A percentile compares a stretch with the other conserved stretches of the same genome.
Conservation (phyloP, 2,113 vertebrate genomes). For the Martes martes region DNA sequence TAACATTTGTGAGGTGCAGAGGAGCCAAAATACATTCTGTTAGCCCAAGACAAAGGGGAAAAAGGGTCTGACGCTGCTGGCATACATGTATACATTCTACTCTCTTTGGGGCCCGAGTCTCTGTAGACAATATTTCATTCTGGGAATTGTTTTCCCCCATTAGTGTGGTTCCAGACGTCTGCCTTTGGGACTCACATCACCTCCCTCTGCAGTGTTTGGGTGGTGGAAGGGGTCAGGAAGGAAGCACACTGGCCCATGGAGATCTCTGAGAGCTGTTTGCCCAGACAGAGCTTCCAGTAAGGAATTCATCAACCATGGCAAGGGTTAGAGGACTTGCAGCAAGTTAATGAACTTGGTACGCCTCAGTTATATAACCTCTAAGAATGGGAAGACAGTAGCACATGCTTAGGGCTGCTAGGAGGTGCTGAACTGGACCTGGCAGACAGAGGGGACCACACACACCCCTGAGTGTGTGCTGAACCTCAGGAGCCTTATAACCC, state of each 20-base stretch:
- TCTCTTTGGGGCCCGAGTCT: background rate
- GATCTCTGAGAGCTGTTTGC: background rate
- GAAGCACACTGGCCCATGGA: background rate
- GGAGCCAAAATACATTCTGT: background rate
- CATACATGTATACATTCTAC: background rate
- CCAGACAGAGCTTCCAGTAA: background rate
- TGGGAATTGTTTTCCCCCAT: background rate
- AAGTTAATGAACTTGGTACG: background rate
- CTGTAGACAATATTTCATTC: background rate
- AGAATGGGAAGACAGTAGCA: background rate
- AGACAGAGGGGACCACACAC: background rate
- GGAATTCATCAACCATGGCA: background rate
- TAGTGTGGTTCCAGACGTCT: background rate
- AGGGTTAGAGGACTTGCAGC: background rate
- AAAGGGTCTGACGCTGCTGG: background rate
- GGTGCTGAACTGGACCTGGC: background rate
- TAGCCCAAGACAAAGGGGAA: background rate
- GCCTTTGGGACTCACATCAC: background rate
- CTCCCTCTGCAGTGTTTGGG: background rate
- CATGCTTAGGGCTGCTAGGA: background rate
- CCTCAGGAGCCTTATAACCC: background rate
- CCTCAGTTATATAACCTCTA: background rate
- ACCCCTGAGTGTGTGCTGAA: background rate
- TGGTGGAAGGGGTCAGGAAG: background rate
- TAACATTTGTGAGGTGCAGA: background rate